phyloP scores from a whole-genome alignment of 23 tunicate species.

The Styela plicata region DNA sequence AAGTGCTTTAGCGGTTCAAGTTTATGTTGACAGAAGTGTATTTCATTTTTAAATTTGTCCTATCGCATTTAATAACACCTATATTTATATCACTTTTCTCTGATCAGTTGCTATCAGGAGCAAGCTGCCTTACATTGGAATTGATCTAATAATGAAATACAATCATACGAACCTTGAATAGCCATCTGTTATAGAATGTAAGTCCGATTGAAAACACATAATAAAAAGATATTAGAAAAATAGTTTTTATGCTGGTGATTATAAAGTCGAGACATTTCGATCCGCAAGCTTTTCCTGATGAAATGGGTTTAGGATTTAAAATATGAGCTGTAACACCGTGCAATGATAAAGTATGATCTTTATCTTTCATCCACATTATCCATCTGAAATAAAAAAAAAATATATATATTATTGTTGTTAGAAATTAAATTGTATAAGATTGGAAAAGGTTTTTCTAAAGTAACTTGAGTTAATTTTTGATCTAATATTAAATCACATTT shows the following conservation, averaged over 20 bases:
- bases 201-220: slow-evolving; percentile 80
- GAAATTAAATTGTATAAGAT: too few relatives aligned
- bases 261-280: not conserved
- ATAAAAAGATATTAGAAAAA: slow-evolving; percentile 51
- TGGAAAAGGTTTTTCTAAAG: too few relatives aligned
- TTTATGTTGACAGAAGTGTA: too few relatives aligned
- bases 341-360: slow-evolving; percentile 25
- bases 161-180: slow-evolving; percentile 51
- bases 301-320: slow-evolving; percentile 12
- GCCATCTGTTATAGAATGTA: slow-evolving; percentile 85
- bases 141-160: not conserved
- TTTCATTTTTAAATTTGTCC: too few relatives aligned
- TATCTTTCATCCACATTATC: slow-evolving; percentile 18
- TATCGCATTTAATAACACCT: too few relatives aligned
- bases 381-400: not conserved
- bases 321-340: slow-evolving; percentile 28
- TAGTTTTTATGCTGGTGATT: slow-evolving; percentile 18
- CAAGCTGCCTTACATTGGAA: too few relatives aligned
- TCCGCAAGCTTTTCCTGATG: slow-evolving; percentile 1
- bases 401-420: too few relatives aligned
- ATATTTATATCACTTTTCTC: too few relatives aligned
- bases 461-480: too few relatives aligned
- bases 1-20: too few relatives aligned
- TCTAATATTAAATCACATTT: too few relatives aligned
- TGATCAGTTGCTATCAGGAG: too few relatives aligned